phyloP scores from a whole-genome alignment of 2,888 invertebrate genomes.

The Cotesia congregata region DNA sequence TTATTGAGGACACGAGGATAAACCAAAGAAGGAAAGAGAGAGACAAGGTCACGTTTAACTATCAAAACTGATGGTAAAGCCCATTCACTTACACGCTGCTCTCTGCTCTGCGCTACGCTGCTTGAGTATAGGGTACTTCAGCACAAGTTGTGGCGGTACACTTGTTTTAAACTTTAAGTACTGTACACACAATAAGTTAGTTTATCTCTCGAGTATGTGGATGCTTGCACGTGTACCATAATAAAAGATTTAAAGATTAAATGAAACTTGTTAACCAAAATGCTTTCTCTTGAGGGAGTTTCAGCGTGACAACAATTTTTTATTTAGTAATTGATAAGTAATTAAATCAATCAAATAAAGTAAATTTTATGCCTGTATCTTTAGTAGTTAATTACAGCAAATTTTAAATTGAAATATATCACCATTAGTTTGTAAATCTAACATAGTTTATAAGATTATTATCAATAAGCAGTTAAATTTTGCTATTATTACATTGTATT shows the following conservation, averaged over 20 bases:
- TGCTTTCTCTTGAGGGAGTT: not conserved
- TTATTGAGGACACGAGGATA: not conserved
- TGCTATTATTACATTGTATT: too few species aligned
- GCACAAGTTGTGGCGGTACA: slow-evolving; percentile 27
- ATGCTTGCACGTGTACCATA: not conserved
- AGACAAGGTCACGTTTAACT: slow-evolving; percentile 18
- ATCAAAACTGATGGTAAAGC: not conserved
- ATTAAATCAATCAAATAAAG: too few species aligned
- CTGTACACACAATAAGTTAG: slow-evolving; percentile 12
- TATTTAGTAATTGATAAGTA: too few species aligned
- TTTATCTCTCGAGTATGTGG: not conserved
- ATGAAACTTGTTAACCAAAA: not conserved
- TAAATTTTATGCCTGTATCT: too few species aligned
- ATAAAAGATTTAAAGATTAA: not conserved
- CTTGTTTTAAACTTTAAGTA: slow-evolving; percentile 12
- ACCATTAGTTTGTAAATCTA: too few species aligned
- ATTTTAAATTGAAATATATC: too few species aligned
- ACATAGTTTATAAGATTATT: too few species aligned
- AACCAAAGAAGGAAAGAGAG: not conserved
- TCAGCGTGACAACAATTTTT: too few species aligned
- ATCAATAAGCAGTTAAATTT: too few species aligned
- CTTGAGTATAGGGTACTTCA: not conserved
- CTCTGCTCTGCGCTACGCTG: not conserved
- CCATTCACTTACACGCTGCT: slow-evolving; percentile 17
- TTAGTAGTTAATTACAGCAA: too few species aligned